A percentile compares a stretch with the other conserved stretches of the same genome.
Conservation (phyloP, 2,113 vertebrate genomes). For the Heloderma charlesbogerti region DNA sequence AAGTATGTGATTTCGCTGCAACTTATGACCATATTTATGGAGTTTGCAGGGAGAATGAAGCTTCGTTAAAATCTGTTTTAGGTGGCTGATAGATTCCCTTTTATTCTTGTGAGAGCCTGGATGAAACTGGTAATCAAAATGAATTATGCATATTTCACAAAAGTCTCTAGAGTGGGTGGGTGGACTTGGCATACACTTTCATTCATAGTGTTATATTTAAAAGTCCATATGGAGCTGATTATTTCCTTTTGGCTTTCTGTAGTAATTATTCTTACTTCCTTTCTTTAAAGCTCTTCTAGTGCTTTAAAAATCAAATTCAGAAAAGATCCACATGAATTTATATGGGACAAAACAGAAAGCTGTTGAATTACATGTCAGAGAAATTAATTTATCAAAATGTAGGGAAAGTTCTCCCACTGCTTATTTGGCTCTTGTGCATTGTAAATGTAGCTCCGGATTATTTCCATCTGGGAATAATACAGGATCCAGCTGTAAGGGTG, state of each 20-base stretch:
- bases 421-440: slow-evolving; percentile 46
- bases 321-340: slow-evolving; percentile 50
- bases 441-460: slow-evolving; percentile 51
- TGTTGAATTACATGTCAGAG: slow-evolving; percentile 41
- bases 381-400: slow-evolving; percentile 42
- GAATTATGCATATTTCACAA: slow-evolving; percentile 63
- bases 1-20: slow-evolving; percentile 17
- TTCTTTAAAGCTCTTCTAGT: slow-evolving; percentile 35
- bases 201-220: slow-evolving; percentile 58
- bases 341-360: slow-evolving; percentile 41
- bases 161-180: slow-evolving; percentile 70
- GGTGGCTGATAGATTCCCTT: slow-evolving; percentile 41
- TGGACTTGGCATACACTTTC: slow-evolving; percentile 61
- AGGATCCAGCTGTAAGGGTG: slow-evolving; percentile 75
- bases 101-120: slow-evolving; percentile 55
- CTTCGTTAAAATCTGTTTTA: slow-evolving; percentile 37
- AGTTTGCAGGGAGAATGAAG: slow-evolving; percentile 35
- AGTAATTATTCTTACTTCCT: slow-evolving; percentile 61
- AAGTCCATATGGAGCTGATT: slow-evolving; percentile 74
- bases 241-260: slow-evolving; percentile 71
- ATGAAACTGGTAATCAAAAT: slow-evolving; percentile 65
- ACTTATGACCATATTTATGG: not conserved
- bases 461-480: slow-evolving; percentile 74
- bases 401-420: slow-evolving; percentile 53
- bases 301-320: slow-evolving; percentile 51